A percentile compares a stretch with the other conserved stretches of the same genome.
Evolutionary conservation across 2,113 vertebrate species (phyloP).

Genomic region (Centropristis striata): DNA sequence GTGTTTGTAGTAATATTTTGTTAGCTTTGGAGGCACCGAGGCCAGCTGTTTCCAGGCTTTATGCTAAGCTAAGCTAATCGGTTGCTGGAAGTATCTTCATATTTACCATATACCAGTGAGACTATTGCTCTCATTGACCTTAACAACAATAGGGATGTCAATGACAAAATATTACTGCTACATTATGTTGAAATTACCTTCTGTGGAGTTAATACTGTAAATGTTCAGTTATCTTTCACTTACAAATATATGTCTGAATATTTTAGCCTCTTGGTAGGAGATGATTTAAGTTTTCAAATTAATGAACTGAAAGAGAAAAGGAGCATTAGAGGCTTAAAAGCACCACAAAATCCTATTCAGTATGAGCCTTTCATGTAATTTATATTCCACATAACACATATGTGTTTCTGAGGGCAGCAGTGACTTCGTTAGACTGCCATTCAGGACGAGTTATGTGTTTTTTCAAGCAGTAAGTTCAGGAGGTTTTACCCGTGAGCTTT

Average conservation of each 20-base stretch:
- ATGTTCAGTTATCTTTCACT: too few species aligned
- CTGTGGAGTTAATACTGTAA: too few species aligned
- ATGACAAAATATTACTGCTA: not conserved
- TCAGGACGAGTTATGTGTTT: constrained; percentile 27
- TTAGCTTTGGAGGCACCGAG: not conserved
- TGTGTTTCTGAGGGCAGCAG: constrained; percentile 19
- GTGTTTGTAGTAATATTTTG: not conserved
- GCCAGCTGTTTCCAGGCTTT: not conserved
- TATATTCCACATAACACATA: not conserved
- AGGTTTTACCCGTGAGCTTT: constrained; percentile 30
- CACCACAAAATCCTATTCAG: not conserved
- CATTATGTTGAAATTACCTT: too few species aligned
- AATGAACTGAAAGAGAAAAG: not conserved
- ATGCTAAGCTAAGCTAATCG: not conserved
- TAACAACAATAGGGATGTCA: not conserved
- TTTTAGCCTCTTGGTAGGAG: not conserved
- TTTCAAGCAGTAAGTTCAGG: constrained; percentile 15
- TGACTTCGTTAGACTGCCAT: constrained; percentile 6
- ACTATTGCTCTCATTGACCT: too few species aligned
- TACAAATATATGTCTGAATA: not conserved
- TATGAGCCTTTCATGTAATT: constrained; percentile 20
- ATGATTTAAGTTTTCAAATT: not conserved
- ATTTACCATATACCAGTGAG: not conserved
- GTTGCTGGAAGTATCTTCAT: not conserved
- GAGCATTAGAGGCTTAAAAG: not conserved